Conservation (phyloP, 2,797 vertebrate genomes). For the Sternarchorhynchus goeldii region DNA sequence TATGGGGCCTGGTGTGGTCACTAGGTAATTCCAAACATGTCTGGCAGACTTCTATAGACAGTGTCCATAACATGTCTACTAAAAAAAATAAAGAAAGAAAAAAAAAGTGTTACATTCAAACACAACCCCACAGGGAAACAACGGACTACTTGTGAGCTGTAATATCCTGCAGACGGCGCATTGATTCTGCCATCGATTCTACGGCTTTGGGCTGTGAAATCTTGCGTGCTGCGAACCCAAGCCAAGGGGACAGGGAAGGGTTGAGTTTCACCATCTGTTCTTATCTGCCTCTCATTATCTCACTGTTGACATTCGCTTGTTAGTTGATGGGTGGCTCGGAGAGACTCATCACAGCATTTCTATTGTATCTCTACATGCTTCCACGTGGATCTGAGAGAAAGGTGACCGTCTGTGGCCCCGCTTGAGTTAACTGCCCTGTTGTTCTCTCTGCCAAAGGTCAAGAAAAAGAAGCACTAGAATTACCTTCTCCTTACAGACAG, state of each 20-base stretch:
- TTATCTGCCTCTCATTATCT: slow-evolving; percentile 60
- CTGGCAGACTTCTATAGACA: slow-evolving; percentile 1
- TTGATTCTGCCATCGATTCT: slow-evolving; percentile 12
- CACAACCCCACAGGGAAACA: background rate
- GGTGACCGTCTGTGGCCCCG: slow-evolving; percentile 31
- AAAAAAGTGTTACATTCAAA: background rate
- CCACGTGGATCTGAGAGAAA: slow-evolving; percentile 33
- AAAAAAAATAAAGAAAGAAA: no score
- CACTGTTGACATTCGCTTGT: slow-evolving; percentile 57
- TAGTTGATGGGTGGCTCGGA: slow-evolving; percentile 54
- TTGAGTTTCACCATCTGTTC: slow-evolving; percentile 61
- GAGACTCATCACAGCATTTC: slow-evolving; percentile 38
- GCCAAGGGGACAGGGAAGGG: slow-evolving; percentile 48
- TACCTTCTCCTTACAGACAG: slow-evolving; percentile 13
- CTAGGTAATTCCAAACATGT: background rate
- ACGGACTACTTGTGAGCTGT: slow-evolving; percentile 26
- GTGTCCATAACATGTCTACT: no score
- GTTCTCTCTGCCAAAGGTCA: slow-evolving; percentile 65
- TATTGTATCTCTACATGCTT: slow-evolving; percentile 41
- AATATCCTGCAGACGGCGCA: slow-evolving; percentile 16
- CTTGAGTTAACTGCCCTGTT: slow-evolving; percentile 57
- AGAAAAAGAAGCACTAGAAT: slow-evolving; percentile 48
- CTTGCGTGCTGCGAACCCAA: slow-evolving; percentile 41
- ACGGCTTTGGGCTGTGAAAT: slow-evolving; percentile 48
- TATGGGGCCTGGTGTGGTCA: background rate